Conservation (phyloP, 1,140 invertebrate species). For the Nasonia giraulti region DNA sequence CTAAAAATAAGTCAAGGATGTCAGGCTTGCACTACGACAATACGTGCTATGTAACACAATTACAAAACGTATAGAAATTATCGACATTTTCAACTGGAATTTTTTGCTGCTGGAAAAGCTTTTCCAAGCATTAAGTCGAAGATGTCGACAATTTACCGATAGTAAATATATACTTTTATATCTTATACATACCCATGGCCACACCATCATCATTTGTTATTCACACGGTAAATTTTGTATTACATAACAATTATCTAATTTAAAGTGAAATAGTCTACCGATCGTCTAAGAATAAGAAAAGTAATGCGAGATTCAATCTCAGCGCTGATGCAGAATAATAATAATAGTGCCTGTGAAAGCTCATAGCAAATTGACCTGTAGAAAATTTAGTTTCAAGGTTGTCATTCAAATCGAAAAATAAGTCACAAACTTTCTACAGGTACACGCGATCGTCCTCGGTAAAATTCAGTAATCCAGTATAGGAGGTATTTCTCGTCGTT, state of each 20-base stretch:
- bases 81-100: not conserved
- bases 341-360: slow-evolving; percentile 13
- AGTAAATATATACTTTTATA: slow-evolving; percentile 1
- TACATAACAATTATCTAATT: not conserved
- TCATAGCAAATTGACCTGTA: not conserved
- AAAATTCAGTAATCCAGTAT: not conserved
- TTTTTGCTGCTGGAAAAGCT: not conserved
- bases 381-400: not conserved
- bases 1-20: not conserved
- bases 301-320: not conserved
- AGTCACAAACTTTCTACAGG: not conserved
- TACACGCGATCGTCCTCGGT: slow-evolving; percentile 1
- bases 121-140: not conserved
- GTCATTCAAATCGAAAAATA: not conserved
- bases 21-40: not conserved
- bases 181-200: slow-evolving; percentile 73
- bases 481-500: slow-evolving; percentile 7
- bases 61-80: not conserved
- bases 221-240: slow-evolving; percentile 64
- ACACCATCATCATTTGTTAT: slow-evolving; percentile 75
- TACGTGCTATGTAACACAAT: not conserved
- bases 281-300: slow-evolving; percentile 7
- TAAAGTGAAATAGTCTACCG: slow-evolving; percentile 24
- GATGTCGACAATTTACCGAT: slow-evolving; percentile 13
- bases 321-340: not conserved